These are phyloP conservation scores for Zaprionus lineosus DNA, from an alignment of 2,888 invertebrate species.

Conservation along the genomic window DNA sequence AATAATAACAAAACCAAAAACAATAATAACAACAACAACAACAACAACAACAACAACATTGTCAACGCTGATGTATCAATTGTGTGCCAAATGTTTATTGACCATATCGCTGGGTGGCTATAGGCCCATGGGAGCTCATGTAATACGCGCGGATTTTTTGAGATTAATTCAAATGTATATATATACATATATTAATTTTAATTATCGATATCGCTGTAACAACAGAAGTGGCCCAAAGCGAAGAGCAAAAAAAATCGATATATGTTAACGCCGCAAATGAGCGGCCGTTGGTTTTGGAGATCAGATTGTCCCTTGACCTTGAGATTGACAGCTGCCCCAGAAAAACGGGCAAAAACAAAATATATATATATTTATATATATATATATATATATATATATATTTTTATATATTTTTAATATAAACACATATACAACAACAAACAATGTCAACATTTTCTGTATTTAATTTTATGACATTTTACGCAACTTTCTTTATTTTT, in stretches of 20 bases:
- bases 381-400: too few relatives aligned
- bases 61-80: constrained; percentile 77
- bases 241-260: constrained; percentile 19
- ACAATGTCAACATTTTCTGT: constrained; percentile 53
- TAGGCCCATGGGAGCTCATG: constrained; percentile 35
- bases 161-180: not conserved
- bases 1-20: constrained; percentile 11
- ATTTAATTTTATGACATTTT: constrained; percentile 64
- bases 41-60: constrained; percentile 48
- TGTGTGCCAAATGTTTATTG: constrained; percentile 80
- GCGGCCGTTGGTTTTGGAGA: constrained; percentile 26
- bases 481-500: constrained; percentile 68
- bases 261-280: constrained; percentile 40
- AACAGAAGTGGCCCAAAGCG: constrained; percentile 37
- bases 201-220: constrained; percentile 47
- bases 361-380: not conserved
- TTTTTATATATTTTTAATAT: too few relatives aligned
- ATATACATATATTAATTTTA: constrained; percentile 29
- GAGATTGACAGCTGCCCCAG: constrained; percentile 47
- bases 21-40: constrained; percentile 10
- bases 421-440: constrained; percentile 5
- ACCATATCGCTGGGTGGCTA: constrained; percentile 67
- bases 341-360: constrained; percentile 20
- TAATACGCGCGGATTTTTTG: too few relatives aligned
- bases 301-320: constrained; percentile 70